phyloP scores from a whole-genome alignment of 1,140 invertebrate species.

The Glomeris maerens region DNA sequence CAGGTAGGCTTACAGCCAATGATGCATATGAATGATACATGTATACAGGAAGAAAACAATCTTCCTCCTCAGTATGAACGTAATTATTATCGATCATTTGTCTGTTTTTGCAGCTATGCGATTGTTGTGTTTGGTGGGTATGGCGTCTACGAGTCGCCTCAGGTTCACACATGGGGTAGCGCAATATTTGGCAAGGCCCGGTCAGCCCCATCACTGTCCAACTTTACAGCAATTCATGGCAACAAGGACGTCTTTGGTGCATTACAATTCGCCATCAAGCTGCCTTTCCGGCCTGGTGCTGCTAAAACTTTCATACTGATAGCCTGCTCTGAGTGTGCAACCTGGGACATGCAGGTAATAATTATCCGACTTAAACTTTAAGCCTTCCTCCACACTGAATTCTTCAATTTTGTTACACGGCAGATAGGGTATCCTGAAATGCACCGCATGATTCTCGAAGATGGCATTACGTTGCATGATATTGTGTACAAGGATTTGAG shows the following conservation, averaged over 20 bases:
- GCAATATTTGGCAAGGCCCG: constrained; percentile 3
- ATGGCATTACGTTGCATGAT: constrained; percentile 64
- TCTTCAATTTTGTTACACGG: too few relatives aligned
- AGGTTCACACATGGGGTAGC: constrained; percentile 28
- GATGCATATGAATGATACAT: too few relatives aligned
- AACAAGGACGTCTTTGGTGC: constrained; percentile 57
- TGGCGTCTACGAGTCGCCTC: constrained; percentile 50
- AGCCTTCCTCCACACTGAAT: neutral
- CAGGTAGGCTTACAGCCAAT: constrained; percentile 44
- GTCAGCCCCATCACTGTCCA: constrained; percentile 8
- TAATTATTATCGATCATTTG: too few relatives aligned
- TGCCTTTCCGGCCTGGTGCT: constrained; percentile 67
- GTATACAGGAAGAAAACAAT: too few relatives aligned
- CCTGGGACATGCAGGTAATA: constrained; percentile 46
- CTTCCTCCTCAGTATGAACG: too few relatives aligned
- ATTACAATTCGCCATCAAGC: constrained; percentile 51
- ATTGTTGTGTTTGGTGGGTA: constrained; percentile 64
- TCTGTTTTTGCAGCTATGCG: constrained; percentile 44
- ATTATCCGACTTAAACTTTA: neutral
- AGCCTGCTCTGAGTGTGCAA: constrained; percentile 59
- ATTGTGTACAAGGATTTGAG: constrained; percentile 57
- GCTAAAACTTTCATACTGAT: constrained; percentile 69
- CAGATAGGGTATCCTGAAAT: constrained; percentile 63
- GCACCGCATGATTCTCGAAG: constrained; percentile 58
- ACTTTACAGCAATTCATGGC: constrained; percentile 34